Evolutionary conservation across 2,888 invertebrate species (phyloP).

Genomic region (Trachelus stipa): DNA sequence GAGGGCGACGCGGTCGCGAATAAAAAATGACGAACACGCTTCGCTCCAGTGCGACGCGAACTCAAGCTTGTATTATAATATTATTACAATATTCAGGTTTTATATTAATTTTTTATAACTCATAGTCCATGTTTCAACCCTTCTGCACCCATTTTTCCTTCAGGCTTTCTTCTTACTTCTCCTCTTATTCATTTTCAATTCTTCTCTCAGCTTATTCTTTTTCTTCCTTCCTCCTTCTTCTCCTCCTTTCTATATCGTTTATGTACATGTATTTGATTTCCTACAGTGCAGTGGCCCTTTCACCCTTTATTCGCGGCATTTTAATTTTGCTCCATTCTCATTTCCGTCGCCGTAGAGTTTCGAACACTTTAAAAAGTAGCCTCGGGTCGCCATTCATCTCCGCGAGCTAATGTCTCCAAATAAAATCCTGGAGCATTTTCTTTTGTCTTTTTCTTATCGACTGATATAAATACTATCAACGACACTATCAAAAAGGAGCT

Average conservation of each 20-base stretch:
- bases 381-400: conserved; percentile 4
- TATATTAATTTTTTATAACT: conserved; percentile 33
- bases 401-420: conserved; percentile 11
- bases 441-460: conserved; percentile 9
- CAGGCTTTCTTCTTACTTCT: neutral
- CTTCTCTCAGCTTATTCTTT: neutral
- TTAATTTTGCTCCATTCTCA: conserved; percentile 3
- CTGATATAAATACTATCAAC: neutral
- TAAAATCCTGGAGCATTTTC: neutral
- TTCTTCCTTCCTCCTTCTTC: conserved; percentile 21
- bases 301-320: conserved; percentile 6
- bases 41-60: neutral
- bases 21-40: neutral
- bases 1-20: neutral
- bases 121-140: conserved; percentile 15
- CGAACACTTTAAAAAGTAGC: neutral
- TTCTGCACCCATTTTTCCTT: neutral
- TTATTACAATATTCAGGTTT: conserved; percentile 32
- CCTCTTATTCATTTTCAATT: neutral
- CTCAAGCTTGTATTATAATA: conserved; percentile 15
- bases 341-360: neutral
- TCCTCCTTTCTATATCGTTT: conserved; percentile 31
- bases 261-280: conserved; percentile 38
- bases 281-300: conserved; percentile 30
- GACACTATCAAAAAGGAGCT: neutral